Evolutionary conservation across 1,140 invertebrate species (phyloP), one percentile per base, ranked within the genome.

Genomic region (Nixonia krombeini): DNA sequence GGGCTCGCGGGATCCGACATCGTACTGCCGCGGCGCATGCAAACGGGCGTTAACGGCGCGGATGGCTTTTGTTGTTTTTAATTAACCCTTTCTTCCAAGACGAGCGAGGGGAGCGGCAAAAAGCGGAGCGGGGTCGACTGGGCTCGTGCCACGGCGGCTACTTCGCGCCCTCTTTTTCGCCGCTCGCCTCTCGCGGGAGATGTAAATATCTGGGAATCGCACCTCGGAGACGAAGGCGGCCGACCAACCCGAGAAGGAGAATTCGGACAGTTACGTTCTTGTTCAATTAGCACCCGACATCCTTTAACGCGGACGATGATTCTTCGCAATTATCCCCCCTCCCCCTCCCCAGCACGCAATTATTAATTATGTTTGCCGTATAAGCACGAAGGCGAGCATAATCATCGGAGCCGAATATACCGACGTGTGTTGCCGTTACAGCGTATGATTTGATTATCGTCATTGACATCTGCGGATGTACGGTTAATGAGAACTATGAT

Each of bases 41-140:
- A 84, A 85, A 85, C 84, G 78, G 78, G 74, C 80, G 81, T 80
- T 85, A 85, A 85, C 85, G 76, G 81, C 78, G 67, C 70, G 77
- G 73, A 83, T 82, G 73, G 82, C 84, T 85, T 85, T 85, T 84
- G 82, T 84, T 85, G 76, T 85, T 85, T 85, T 85, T 85, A 85
- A 85, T 85, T 84, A 85, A 85, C 84, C 84, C 84, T 84, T 85
- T 85, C 82, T 84, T 85, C 79, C 73, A 82, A 82, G 81, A 79
- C 77, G 73, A 46, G 72, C 76, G 56, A 64, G 58, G 78, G 77
- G 76, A 80, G 46, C 74, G 71, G 69, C 75, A 74, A 78, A 82
- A 67, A 61, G 51, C 38, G 52, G 18, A 50, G 56, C 49, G 21
- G 17, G 18, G 38, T 21, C 21, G 10, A 6, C 2, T 9, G 23